Conservation (phyloP, 2,797 vertebrate species). For the Amazonetta brasiliensis region DNA sequence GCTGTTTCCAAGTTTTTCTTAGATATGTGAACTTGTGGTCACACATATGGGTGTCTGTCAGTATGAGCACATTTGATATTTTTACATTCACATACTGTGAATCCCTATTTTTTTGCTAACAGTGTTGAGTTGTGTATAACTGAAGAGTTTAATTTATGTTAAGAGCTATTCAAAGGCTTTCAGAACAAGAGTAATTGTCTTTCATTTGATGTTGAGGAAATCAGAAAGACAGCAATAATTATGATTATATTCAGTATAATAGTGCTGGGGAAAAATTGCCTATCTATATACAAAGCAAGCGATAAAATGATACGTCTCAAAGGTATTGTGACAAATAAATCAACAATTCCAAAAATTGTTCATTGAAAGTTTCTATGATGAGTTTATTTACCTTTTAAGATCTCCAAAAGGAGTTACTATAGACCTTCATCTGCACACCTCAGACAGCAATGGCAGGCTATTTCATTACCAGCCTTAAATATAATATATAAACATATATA, state of each 20-base stretch:
- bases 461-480: background rate
- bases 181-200: background rate
- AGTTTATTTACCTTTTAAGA: background rate
- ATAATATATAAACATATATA: background rate
- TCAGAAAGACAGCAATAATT: background rate
- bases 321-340: constrained; percentile 5
- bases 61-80: background rate
- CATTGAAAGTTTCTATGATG: background rate
- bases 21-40: background rate
- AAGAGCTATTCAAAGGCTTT: background rate
- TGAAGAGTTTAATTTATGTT: background rate
- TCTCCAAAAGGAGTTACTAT: background rate
- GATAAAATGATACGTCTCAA: background rate
- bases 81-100: background rate
- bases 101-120: background rate
- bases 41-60: background rate
- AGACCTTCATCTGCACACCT: background rate
- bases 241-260: background rate
- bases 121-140: background rate
- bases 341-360: background rate
- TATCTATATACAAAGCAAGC: background rate
- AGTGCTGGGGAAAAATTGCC: background rate
- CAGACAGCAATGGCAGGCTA: background rate
- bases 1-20: background rate
- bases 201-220: background rate